These are phyloP conservation scores for Takifugu flavidus DNA, from an alignment of 2,113 vertebrate genomes.

Conservation along the genomic window DNA sequence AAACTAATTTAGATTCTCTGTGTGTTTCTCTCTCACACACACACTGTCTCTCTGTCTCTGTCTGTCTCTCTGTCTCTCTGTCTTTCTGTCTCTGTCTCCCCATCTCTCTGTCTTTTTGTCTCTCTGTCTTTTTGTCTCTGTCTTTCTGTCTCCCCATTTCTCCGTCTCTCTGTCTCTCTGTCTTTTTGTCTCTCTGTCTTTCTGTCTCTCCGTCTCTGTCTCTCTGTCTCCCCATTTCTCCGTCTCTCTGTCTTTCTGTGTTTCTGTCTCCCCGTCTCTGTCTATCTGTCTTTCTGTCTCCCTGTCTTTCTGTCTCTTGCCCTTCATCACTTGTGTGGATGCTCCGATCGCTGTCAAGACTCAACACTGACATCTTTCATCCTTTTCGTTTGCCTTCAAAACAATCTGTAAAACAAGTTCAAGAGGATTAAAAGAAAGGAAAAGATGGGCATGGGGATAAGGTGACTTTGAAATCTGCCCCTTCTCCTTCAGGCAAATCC, in stretches of 20 bases:
- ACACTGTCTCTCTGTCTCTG: not conserved
- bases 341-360: too few relatives aligned
- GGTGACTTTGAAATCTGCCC: slow-evolving; percentile 17
- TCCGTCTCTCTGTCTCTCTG: not conserved
- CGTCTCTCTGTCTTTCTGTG: too few relatives aligned
- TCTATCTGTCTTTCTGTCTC: not conserved
- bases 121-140: not conserved
- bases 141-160: not conserved
- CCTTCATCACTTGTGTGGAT: not conserved
- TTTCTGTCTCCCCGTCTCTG: not conserved
- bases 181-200: not conserved
- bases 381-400: not conserved
- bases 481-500: slow-evolving; percentile 33
- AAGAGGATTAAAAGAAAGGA: slow-evolving; percentile 20
- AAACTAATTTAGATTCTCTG: not conserved
- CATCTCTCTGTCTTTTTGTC: not conserved
- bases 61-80: not conserved
- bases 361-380: too few relatives aligned
- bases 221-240: too few relatives aligned
- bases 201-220: not conserved
- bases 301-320: not conserved
- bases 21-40: not conserved
- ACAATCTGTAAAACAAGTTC: slow-evolving; percentile 1
- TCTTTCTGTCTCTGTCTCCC: not conserved
- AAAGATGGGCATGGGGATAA: slow-evolving; percentile 14